phyloP scores from a whole-genome alignment of 2,797 vertebrate species.

The Hydrocynus forskahlii region DNA sequence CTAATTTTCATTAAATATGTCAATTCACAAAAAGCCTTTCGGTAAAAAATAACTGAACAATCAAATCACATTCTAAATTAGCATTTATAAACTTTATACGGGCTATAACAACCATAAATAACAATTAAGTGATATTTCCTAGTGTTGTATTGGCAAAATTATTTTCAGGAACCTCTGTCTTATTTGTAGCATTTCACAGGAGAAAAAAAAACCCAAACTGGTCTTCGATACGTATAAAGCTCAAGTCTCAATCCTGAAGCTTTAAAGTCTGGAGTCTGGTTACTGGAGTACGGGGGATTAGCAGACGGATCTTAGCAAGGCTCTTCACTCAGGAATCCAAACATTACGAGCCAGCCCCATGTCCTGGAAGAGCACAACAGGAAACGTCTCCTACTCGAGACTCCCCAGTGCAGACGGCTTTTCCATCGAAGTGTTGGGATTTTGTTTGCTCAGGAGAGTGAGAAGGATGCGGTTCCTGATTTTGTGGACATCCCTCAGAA shows the following conservation, averaged over 20 bases:
- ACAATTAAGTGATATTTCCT: too few species aligned
- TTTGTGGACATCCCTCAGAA: constrained; percentile 6
- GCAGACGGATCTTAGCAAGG: background rate
- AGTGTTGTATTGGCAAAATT: background rate
- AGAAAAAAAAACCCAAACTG: too few species aligned
- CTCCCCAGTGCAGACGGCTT: constrained; percentile 53
- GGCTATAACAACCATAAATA: too few species aligned
- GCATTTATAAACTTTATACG: too few species aligned
- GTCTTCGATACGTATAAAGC: background rate
- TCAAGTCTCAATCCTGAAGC: background rate
- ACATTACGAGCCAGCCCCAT: background rate
- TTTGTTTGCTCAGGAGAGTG: constrained; percentile 63
- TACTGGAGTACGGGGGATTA: background rate
- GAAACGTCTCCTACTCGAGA: constrained; percentile 61
- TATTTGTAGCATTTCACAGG: background rate
- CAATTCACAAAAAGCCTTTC: too few species aligned
- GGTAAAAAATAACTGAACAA: too few species aligned
- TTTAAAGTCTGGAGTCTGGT: background rate
- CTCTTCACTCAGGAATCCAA: background rate
- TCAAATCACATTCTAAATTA: too few species aligned
- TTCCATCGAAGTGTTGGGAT: constrained; percentile 38
- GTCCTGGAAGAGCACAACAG: constrained; percentile 55
- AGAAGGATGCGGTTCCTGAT: constrained; percentile 73
- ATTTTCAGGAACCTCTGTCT: background rate
- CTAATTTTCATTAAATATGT: too few species aligned